Percentiles rank a stretch among this genome's conserved stretches.
Evolutionary conservation across 2,113 vertebrate genomes (phyloP).

Genomic region (Peromyscus californicus): DNA sequence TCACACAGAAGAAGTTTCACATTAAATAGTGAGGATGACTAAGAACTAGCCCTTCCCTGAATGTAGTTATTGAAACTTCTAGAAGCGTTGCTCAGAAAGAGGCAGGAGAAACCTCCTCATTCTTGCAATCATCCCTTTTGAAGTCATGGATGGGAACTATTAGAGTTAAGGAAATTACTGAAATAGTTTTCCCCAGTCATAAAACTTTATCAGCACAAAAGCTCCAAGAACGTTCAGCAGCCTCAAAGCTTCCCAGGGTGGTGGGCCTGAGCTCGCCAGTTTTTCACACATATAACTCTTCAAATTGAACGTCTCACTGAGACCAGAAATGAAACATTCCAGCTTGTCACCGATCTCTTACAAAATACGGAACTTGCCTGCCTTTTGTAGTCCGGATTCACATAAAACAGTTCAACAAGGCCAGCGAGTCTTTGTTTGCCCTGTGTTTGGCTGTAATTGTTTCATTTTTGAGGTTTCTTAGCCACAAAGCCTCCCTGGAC

Average conservation of each 20-base stretch:
- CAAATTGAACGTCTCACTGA: constrained; percentile 51
- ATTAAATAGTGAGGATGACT: not conserved
- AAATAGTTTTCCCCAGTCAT: constrained; percentile 73
- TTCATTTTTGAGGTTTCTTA: constrained; percentile 82
- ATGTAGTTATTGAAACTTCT: not conserved
- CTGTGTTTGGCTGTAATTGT: constrained; percentile 78
- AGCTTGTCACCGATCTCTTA: constrained; percentile 33
- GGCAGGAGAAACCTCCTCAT: not conserved
- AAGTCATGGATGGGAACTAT: constrained; percentile 73
- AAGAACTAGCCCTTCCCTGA: rapidly evolving
- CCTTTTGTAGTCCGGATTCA: constrained; percentile 42
- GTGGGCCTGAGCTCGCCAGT: not conserved
- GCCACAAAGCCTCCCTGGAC: constrained; percentile 69
- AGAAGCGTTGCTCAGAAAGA: not conserved
- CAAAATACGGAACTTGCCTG: constrained; percentile 5
- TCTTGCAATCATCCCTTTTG: constrained; percentile 48
- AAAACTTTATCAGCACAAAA: constrained; percentile 67
- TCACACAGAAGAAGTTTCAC: not conserved
- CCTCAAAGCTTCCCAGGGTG: not conserved
- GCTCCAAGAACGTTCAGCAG: constrained; percentile 39
- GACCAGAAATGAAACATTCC: constrained; percentile 56
- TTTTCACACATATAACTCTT: constrained; percentile 38
- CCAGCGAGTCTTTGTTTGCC: constrained; percentile 67
- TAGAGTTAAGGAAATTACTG: constrained; percentile 67
- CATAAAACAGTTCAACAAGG: constrained; percentile 6